Base-by-base conservation (phyloP, 1,140 invertebrate species). In the Drosophila equinoxialis region DNA sequence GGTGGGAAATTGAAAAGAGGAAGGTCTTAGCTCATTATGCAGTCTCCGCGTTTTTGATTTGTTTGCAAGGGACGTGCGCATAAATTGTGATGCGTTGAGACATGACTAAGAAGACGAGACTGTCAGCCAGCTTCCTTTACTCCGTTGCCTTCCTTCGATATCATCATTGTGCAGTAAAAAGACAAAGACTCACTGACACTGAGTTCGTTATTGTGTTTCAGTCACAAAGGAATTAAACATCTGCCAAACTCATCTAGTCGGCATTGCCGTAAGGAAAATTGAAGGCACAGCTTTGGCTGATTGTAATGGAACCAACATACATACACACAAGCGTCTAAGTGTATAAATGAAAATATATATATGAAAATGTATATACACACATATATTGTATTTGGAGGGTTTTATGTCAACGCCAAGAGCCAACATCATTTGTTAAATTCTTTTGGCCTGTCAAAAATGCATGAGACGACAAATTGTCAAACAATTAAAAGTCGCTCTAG, bases 21-120 rank as follows among this genome's bases (percentile, higher is more conserved):
- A 77, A 42, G 67, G 71, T 71, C 75, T 81, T 74, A 74, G 69
- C 79, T 83, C 83, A 86, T 86, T 87, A 83, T 87, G 83, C 83
- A 86, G 76, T 77, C 76, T 77, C 79, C 67, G 74, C 76, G 79
- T 78, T 83, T 82, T 79, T 87, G 83, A 86, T 87, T 82, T 86
- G 79, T 74, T 77, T 71, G 79, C 79, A 65, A 70, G 68, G 77
- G 83, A 86, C 76, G 79, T 72, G 83, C 79, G 83, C 83, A 87
- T 86, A 83, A 86, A 86, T 86, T 86, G 76, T 65, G 76, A 76
- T 76, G 79, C 76, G 58, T 74, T 39, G 73, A 14, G 23, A 33
- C 48, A 61, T 54, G 60, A 14, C 55, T 41, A 26, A 73, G 57
- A 11, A 45, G 30, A 14, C 35, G 41, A 42, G 26, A 26, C 41